Percentiles rank a stretch among this genome's conserved stretches.
Evolutionary conservation across 2,113 vertebrate species (phyloP).

Genomic region (Micromys minutus): DNA sequence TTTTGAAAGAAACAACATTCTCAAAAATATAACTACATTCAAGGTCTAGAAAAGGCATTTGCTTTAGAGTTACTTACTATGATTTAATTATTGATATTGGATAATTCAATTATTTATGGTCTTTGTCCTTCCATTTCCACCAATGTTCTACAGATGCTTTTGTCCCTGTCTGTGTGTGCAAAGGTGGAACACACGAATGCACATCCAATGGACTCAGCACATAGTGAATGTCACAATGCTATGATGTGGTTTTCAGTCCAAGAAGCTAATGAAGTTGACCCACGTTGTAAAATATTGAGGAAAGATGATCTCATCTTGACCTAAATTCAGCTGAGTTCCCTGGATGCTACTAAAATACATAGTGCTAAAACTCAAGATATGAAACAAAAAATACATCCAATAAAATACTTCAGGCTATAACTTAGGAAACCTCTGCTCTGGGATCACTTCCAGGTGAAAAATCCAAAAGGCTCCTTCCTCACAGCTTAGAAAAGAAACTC

Average conservation of each 20-base stretch:
- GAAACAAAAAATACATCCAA: not conserved
- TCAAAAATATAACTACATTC: conserved; percentile 14
- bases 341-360: not conserved
- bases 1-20: conserved; percentile 37
- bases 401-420: conserved; percentile 29
- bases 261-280: not conserved
- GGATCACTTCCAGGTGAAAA: not conserved
- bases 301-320: conserved; percentile 1
- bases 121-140: conserved; percentile 3
- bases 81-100: not conserved
- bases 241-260: not conserved
- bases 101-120: not conserved
- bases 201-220: not conserved
- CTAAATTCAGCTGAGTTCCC: not conserved
- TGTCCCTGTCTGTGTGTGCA: not conserved
- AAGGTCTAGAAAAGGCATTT: not conserved
- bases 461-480: not conserved
- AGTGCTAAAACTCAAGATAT: not conserved
- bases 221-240: not conserved
- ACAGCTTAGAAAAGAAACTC: not conserved
- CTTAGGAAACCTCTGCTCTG: not conserved
- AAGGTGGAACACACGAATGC: not conserved
- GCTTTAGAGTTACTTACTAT: conserved; percentile 10
- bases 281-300: conserved; percentile 20
- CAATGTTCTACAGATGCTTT: not conserved